Conservation (phyloP, 2,113 vertebrate genomes). For the Etia nguti region DNA sequence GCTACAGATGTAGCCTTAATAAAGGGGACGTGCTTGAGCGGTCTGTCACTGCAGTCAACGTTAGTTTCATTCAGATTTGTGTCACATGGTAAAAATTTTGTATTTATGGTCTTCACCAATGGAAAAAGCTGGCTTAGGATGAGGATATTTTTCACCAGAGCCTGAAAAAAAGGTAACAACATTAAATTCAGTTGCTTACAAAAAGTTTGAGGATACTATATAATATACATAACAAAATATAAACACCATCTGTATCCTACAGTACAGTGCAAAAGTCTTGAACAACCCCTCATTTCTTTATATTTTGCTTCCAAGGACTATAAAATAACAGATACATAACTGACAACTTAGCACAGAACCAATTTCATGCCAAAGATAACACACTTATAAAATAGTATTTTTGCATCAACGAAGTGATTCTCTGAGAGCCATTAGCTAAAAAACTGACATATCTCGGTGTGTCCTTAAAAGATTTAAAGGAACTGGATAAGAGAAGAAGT, state of each 20-base stretch:
- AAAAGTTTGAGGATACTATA: not conserved
- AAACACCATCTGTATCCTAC: not conserved
- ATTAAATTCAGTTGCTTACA: not conserved
- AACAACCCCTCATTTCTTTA: not conserved
- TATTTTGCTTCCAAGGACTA: not conserved
- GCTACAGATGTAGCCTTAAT: constrained; percentile 56
- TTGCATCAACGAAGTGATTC: not conserved
- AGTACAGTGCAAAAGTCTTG: not conserved
- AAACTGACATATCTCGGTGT: not conserved
- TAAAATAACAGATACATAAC: not conserved
- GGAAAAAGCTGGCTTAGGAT: constrained; percentile 43
- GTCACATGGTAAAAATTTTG: constrained; percentile 73
- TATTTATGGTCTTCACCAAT: constrained; percentile 37
- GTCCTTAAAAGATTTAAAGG: not conserved
- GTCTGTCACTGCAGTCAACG: constrained; percentile 65
- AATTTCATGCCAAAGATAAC: not conserved
- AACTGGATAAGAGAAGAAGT: not conserved
- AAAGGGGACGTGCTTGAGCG: constrained; percentile 43
- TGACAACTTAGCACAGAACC: not conserved
- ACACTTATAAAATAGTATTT: not conserved
- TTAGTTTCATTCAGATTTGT: constrained; percentile 18
- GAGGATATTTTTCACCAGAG: constrained; percentile 27
- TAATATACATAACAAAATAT: not conserved
- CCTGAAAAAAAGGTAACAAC: constrained; percentile 34
- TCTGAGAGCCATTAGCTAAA: not conserved